Conservation (phyloP, 2,113 vertebrate species). For the Limnothrissa miodon region DNA sequence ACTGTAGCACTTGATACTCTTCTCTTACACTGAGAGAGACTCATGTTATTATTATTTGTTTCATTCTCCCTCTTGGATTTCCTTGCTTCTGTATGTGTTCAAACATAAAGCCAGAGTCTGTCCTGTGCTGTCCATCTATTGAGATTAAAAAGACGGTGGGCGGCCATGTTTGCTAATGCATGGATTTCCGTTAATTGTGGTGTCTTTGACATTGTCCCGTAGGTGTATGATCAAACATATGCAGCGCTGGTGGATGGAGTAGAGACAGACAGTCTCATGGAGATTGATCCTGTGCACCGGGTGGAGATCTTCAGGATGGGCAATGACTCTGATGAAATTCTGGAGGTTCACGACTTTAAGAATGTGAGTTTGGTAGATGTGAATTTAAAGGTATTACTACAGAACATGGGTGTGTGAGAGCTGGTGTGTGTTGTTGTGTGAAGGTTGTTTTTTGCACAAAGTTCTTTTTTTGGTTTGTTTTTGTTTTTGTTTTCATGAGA, state of each 20-base stretch:
- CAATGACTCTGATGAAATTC: constrained; percentile 84
- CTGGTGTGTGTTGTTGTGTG: not conserved
- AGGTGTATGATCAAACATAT: constrained; percentile 88
- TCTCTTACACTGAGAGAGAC: not conserved
- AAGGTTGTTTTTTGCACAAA: not conserved
- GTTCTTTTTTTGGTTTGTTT: not conserved
- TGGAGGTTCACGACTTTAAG: constrained; percentile 96
- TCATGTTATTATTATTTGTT: not conserved
- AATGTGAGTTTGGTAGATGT: constrained; percentile 74
- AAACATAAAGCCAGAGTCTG: not conserved
- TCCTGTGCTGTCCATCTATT: not conserved
- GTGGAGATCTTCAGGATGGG: constrained; percentile 86
- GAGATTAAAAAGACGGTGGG: not conserved
- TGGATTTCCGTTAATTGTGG: not conserved
- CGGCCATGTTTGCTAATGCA: constrained; percentile 12
- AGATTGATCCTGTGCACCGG: constrained; percentile 81
- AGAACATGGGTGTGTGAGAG: not conserved
- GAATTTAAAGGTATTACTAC: not conserved
- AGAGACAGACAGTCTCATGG: constrained; percentile 85
- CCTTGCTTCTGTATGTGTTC: not conserved
- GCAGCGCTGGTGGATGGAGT: constrained; percentile 81
- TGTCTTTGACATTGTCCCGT: constrained; percentile 40
- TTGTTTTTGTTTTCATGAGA: no score
- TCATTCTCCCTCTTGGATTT: not conserved
- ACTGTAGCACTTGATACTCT: not conserved